A percentile compares a stretch with the other conserved stretches of the same genome.
These are phyloP conservation scores for Atherinosoma microstoma DNA, from an alignment of 2,797 vertebrate genomes.

Conservation along the genomic window DNA sequence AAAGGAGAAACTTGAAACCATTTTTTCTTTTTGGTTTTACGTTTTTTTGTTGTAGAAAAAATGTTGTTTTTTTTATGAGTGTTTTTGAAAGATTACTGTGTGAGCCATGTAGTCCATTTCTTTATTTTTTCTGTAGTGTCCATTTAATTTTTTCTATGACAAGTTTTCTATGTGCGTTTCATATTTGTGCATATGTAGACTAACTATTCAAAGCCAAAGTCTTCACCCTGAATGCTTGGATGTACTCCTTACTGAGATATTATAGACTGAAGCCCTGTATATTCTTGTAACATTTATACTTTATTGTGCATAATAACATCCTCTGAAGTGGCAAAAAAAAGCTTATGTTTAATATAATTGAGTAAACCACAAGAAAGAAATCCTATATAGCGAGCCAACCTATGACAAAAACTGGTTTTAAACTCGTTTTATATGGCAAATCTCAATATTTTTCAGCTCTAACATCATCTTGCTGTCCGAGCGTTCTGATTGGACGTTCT, in stretches of 20 bases:
- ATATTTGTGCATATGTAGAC: conserved; percentile 80
- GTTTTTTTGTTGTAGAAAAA: conserved; percentile 38
- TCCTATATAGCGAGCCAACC: conserved; percentile 69
- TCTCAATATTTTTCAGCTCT: conserved; percentile 67
- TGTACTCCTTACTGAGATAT: conserved; percentile 81
- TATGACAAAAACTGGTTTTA: conserved; percentile 58
- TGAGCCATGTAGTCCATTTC: conserved; percentile 70
- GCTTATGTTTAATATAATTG: conserved; percentile 82
- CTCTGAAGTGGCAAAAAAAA: conserved; percentile 64
- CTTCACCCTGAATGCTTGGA: conserved; percentile 84
- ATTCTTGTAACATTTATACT: conserved; percentile 87
- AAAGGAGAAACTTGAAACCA: conserved; percentile 77
- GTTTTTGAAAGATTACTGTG: conserved; percentile 49
- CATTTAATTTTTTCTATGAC: conserved; percentile 57
- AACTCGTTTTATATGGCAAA: conserved; percentile 62
- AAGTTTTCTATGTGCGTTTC: conserved; percentile 73
- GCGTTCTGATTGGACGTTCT: conserved; percentile 64
- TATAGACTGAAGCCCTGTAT: conserved; percentile 83
- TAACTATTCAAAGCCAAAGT: conserved; percentile 87
- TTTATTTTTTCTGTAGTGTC: conserved; percentile 17
- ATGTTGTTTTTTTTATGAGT: conserved; percentile 53
- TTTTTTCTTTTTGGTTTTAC: conserved; percentile 8
- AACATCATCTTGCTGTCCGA: conserved; percentile 62
- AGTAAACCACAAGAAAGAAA: conserved; percentile 70
- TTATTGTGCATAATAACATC: conserved; percentile 84